Conservation (phyloP, 2,888 invertebrate genomes). For the Erebia aethiops region DNA sequence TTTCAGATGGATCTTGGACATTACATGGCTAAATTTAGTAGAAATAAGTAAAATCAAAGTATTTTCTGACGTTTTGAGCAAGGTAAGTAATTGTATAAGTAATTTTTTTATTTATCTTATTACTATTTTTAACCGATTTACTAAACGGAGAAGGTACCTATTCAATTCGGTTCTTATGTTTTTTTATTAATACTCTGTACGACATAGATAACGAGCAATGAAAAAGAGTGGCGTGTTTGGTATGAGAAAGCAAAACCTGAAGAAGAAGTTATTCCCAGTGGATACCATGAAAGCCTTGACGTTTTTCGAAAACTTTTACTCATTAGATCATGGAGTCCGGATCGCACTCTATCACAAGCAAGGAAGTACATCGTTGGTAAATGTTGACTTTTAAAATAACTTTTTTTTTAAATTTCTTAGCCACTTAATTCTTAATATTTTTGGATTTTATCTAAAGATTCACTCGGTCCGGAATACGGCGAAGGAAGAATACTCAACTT, state of each 20-base stretch:
- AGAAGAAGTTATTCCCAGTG: conserved; percentile 94
- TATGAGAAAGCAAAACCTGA: conserved; percentile 97
- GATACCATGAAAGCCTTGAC: conserved; percentile 92
- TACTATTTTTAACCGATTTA: background rate
- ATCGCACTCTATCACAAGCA: conserved; percentile 96
- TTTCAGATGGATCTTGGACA: conserved; percentile 96
- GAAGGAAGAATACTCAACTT: conserved; percentile 96
- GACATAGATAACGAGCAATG: conserved; percentile 89
- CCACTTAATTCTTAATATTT: background rate
- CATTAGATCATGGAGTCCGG: conserved; percentile 97
- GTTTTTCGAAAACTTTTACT: conserved; percentile 94
- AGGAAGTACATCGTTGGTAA: conserved; percentile 93
- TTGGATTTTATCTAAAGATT: conserved; percentile 81
- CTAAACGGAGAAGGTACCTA: no score
- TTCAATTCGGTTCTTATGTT: no score
- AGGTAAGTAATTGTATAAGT: conserved; percentile 69
- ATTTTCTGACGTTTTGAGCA: conserved; percentile 90
- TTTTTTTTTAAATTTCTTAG: background rate
- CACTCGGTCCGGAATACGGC: conserved; percentile 93
- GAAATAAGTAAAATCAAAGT: conserved; percentile 93
- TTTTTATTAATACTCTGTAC: background rate
- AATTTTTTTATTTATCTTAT: background rate
- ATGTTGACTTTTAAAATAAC: conserved; percentile 31
- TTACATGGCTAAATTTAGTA: conserved; percentile 97
- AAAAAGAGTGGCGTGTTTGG: conserved; percentile 95